Percentiles rank a stretch among this genome's conserved stretches.
Evolutionary conservation across 2,888 invertebrate genomes (phyloP).

Genomic region (Cataglyphis rosenhaueri): DNA sequence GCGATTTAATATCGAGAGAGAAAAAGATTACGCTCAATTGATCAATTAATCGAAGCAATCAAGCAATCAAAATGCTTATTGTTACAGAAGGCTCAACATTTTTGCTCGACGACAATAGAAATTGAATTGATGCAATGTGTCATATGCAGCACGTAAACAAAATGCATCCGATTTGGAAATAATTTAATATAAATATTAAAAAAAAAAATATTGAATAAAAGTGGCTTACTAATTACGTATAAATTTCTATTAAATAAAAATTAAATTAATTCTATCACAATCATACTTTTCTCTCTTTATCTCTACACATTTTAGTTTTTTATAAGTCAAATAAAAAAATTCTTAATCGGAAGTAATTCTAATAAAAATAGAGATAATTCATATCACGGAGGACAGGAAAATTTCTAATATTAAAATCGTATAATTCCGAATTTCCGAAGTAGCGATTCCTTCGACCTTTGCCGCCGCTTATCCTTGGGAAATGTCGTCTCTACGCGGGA

Average conservation of each 20-base stretch:
- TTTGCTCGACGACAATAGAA: slow-evolving; percentile 12
- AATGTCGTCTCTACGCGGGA: slow-evolving; percentile 45
- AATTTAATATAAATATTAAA: not conserved
- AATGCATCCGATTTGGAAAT: not conserved
- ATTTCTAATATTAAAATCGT: not conserved
- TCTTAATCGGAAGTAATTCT: not conserved
- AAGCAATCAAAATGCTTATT: not conserved
- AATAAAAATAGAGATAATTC: not conserved
- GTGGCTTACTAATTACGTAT: not conserved
- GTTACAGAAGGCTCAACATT: not conserved
- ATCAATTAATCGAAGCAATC: not conserved
- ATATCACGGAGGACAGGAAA: not conserved
- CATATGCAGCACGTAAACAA: not conserved
- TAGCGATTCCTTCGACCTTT: slow-evolving; percentile 32
- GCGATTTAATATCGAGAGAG: not conserved
- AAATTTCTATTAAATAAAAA: not conserved
- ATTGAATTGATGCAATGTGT: slow-evolving; percentile 2
- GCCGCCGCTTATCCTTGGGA: slow-evolving; percentile 52
- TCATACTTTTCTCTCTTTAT: not conserved
- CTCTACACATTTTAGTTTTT: not conserved
- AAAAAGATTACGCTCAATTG: not conserved
- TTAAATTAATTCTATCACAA: not conserved
- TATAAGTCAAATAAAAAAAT: not conserved
- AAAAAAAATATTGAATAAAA: not conserved
- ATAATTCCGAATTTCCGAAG: not conserved